Conservation (phyloP, 1,140 invertebrate species). For the Panagrolaimus sp. region DNA sequence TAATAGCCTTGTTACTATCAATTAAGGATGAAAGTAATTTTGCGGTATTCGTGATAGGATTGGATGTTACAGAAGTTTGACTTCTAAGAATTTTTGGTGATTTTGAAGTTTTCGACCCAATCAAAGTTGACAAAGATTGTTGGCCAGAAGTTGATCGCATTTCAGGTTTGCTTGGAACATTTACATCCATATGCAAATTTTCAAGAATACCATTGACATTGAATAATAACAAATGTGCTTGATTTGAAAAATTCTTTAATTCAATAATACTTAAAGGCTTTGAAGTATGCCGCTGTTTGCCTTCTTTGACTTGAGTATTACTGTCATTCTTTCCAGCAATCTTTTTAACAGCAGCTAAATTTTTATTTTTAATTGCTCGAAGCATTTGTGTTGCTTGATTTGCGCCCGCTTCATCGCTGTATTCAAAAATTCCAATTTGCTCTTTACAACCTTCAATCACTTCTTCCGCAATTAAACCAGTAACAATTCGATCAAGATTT, state of each 20-base stretch:
- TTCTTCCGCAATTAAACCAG: slow-evolving; percentile 90
- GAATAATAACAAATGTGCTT: slow-evolving; percentile 93
- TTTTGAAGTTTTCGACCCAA: slow-evolving; percentile 13
- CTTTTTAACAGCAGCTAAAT: slow-evolving; percentile 60
- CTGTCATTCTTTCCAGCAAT: slow-evolving; percentile 65
- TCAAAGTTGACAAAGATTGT: slow-evolving; percentile 29
- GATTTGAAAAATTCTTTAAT: slow-evolving; percentile 82
- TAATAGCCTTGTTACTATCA: slow-evolving; percentile 92
- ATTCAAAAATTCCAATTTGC: slow-evolving; percentile 66
- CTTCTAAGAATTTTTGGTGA: slow-evolving; percentile 9
- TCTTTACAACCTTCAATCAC: slow-evolving; percentile 94
- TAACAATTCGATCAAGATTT: slow-evolving; percentile 87
- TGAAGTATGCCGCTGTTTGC: slow-evolving; percentile 61
- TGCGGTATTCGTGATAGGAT: slow-evolving; percentile 86
- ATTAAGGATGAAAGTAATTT: slow-evolving; percentile 86
- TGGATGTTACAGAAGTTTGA: slow-evolving; percentile 55
- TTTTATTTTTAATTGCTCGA: slow-evolving; percentile 61
- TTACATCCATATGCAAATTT: slow-evolving; percentile 38
- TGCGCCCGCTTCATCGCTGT: slow-evolving; percentile 68
- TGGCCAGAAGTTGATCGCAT: slow-evolving; percentile 14
- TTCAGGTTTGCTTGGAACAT: slow-evolving; percentile 20
- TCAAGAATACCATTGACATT: slow-evolving; percentile 92
- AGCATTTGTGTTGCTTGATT: slow-evolving; percentile 76
- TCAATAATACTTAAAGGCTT: slow-evolving; percentile 84
- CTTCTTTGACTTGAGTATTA: slow-evolving; percentile 19